Percentiles rank a stretch among this genome's conserved stretches.
phyloP scores from a whole-genome alignment of 92 coral and sea anemone genomes.

The Paramuricea clavata region DNA sequence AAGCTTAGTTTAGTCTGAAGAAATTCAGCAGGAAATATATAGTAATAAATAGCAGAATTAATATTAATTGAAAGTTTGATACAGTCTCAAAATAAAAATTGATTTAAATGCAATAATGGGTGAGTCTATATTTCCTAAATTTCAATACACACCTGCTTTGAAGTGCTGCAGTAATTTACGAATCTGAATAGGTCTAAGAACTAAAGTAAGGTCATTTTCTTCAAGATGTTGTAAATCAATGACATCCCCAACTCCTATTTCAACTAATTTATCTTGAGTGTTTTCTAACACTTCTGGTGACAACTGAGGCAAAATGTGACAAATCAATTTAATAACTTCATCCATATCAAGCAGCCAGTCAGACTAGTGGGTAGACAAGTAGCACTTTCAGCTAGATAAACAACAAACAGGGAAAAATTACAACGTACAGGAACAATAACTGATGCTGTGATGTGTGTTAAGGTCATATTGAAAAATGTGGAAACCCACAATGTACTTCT shows the following conservation, averaged over 20 bases:
- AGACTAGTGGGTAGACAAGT: background rate
- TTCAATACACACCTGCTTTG: background rate
- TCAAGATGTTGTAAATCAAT: background rate
- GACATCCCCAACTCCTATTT: background rate
- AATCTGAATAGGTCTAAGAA: constrained; percentile 1
- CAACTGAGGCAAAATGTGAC: background rate
- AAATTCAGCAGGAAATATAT: background rate
- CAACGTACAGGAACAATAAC: background rate
- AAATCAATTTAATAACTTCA: background rate
- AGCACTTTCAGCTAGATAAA: background rate
- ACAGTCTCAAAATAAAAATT: background rate
- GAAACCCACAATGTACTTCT: constrained; percentile 11
- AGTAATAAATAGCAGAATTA: background rate
- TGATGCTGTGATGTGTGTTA: background rate
- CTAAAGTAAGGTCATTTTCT: background rate
- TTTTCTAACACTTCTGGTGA: background rate
- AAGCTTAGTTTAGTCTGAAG: too few species aligned
- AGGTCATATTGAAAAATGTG: too few species aligned
- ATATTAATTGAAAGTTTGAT: background rate
- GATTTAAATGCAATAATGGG: background rate
- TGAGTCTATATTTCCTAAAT: too few species aligned
- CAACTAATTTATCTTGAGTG: background rate
- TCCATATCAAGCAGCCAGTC: background rate
- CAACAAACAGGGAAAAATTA: background rate
- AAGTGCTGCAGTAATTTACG: background rate